Base-by-base conservation (phyloP, 2,888 invertebrate species). In the Poecilobothrus nobilitatus region DNA sequence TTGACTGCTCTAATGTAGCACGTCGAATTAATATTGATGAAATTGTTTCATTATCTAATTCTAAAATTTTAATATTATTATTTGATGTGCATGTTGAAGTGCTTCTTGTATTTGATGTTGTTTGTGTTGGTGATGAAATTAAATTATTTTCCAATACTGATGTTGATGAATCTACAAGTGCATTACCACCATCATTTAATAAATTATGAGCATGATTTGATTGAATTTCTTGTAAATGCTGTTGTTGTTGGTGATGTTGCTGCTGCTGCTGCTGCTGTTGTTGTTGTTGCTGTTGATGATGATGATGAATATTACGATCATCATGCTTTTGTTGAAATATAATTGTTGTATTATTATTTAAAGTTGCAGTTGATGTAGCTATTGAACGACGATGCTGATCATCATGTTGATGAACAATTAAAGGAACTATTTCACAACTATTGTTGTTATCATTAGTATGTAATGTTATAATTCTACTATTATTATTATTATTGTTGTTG, bases 341-440 rank as follows among this genome's bases (percentile, higher is more conserved):
- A 18, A 53, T 53, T 53, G 53, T 53, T 53, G 53, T 18, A 53
- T 53, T 53, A 53, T 53, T 53, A 53, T 53, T 53, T 53, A 53
- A 53, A 12, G 53, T 53, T 18, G 53, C 15, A 18, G 53, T 53
- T 18, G 53, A 53, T 18, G 53, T 53, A 12, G 53, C 53, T 53
- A 53, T 53, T 53, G 53, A 53, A 53, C 53, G 53, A 53, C 53
- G 53, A 53, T 18, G 15, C 6, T 53, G 15, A 53, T 53, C 64
- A 63, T 22, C 22, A 63, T 68, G 66, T 37, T 68, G 68, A n/a
- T 68, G 68, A 18, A 64, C 63, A 27, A 69, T 67, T 33, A 69
- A 66, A 69, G 69, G 66, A 69, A 69, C 67, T 67, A 66, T 69
- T 64, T 69, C 69, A 69, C 69, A 63, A 63, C 69, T 66, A 65